phyloP scores from a whole-genome alignment of 2,888 invertebrate species.

The Drepana falcataria region DNA sequence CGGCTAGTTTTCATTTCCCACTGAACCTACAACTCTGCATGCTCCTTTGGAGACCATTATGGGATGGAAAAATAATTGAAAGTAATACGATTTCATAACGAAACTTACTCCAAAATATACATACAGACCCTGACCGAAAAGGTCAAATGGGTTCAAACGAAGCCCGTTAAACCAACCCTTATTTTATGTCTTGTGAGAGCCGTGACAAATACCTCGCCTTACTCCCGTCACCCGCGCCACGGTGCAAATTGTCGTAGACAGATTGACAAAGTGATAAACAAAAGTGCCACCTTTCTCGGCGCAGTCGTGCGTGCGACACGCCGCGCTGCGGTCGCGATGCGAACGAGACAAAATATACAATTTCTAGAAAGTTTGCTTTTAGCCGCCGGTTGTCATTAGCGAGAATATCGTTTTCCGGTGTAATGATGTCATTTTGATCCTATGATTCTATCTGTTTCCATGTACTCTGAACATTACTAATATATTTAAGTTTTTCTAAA shows the following conservation, averaged over 20 bases:
- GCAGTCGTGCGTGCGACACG: conserved; percentile 54
- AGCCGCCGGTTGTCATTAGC: neutral
- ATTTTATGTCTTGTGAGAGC: no score
- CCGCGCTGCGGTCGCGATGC: conserved; percentile 15
- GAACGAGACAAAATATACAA: conserved; percentile 2
- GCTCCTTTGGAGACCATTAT: no score
- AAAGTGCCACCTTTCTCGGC: conserved; percentile 37
- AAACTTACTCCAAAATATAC: no score
- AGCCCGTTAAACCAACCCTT: no score
- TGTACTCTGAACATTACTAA: no score
- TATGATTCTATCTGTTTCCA: neutral
- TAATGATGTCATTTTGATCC: conserved; percentile 1
- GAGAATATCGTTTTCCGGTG: conserved; percentile 7
- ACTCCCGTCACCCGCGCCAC: neutral
- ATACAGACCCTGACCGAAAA: no score
- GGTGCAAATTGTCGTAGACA: neutral
- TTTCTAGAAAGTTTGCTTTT: conserved; percentile 9
- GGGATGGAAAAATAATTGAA: no score
- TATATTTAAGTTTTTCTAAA: no score
- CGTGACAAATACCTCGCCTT: neutral
- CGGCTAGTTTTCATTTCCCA: no score
- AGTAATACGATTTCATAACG: no score
- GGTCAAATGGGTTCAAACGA: no score
- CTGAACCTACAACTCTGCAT: no score
- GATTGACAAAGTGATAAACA: conserved; percentile 5